These are phyloP conservation scores for Cotesia glomerata DNA, from an alignment of 1,140 invertebrate genomes.

Conservation along the genomic window DNA sequence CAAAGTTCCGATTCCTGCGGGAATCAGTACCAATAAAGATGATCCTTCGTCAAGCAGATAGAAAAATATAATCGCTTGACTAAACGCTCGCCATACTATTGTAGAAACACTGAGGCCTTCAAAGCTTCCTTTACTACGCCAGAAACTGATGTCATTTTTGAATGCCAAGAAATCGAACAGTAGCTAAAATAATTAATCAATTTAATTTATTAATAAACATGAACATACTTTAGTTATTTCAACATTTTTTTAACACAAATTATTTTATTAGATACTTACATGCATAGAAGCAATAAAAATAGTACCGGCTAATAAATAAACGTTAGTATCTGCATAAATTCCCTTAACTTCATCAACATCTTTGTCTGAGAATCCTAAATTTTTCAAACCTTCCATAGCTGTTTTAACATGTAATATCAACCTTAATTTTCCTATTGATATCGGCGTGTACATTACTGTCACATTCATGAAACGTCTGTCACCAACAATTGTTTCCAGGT, in stretches of 20 bases:
- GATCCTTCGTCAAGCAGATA: slow-evolving; percentile 94
- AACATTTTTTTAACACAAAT: too few relatives aligned
- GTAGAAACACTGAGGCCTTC: slow-evolving; percentile 88
- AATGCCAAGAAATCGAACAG: slow-evolving; percentile 97
- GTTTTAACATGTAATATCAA: slow-evolving; percentile 82
- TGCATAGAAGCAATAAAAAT: slow-evolving; percentile 91
- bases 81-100: slow-evolving; percentile 92
- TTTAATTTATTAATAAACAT: neutral
- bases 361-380: slow-evolving; percentile 88
- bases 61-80: slow-evolving; percentile 91
- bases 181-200: slow-evolving; percentile 68
- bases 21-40: slow-evolving; percentile 87
- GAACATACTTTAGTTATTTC: neutral
- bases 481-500: slow-evolving; percentile 71
- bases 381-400: slow-evolving; percentile 75
- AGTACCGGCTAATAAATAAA: slow-evolving; percentile 91
- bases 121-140: slow-evolving; percentile 83
- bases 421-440: slow-evolving; percentile 74
- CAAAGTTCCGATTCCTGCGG: slow-evolving; percentile 82
- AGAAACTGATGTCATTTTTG: slow-evolving; percentile 97
- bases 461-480: slow-evolving; percentile 67
- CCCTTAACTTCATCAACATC: slow-evolving; percentile 97
- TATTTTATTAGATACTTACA: slow-evolving; percentile 69
- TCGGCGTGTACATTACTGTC: slow-evolving; percentile 69
- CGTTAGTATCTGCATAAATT: slow-evolving; percentile 94